Conservation (phyloP, 2,888 invertebrate species). For the Podotricha telesiphe region DNA sequence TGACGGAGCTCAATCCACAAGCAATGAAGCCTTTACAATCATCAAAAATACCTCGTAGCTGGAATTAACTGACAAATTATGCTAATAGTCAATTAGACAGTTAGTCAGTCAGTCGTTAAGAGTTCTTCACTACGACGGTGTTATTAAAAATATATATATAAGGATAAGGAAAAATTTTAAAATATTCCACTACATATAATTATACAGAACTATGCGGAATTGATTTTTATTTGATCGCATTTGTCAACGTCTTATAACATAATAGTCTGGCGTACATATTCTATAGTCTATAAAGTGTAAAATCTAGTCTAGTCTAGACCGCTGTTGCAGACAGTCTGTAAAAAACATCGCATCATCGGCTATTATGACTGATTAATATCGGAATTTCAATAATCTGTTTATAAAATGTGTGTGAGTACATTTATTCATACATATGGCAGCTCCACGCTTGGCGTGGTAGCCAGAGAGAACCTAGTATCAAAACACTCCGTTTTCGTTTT, state of each 20-base stretch:
- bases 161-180: not conserved
- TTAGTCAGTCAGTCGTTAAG: too few species aligned
- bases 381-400: constrained; percentile 1
- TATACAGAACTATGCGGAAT: constrained; percentile 13
- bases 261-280: constrained; percentile 39
- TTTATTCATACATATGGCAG: too few species aligned
- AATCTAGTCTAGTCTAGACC: constrained; percentile 38
- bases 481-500: too few species aligned
- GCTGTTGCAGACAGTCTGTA: constrained; percentile 37
- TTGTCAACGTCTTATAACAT: constrained; percentile 29
- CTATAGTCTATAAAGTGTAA: constrained; percentile 24
- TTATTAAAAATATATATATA: too few species aligned
- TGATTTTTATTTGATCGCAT: not conserved
- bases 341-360: not conserved
- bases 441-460: too few species aligned
- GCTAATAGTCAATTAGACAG: too few species aligned
- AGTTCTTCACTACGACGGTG: too few species aligned
- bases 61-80: too few species aligned
- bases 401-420: not conserved
- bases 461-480: too few species aligned
- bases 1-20: too few species aligned
- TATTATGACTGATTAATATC: constrained; percentile 4
- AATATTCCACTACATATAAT: not conserved
- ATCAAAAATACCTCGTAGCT: too few species aligned
- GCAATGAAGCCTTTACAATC: too few species aligned